Evolutionary conservation across 2,113 vertebrate genomes (phyloP), one percentile per base, ranked within the genome.

Genomic region (Triplophysa siluroides): DNA sequence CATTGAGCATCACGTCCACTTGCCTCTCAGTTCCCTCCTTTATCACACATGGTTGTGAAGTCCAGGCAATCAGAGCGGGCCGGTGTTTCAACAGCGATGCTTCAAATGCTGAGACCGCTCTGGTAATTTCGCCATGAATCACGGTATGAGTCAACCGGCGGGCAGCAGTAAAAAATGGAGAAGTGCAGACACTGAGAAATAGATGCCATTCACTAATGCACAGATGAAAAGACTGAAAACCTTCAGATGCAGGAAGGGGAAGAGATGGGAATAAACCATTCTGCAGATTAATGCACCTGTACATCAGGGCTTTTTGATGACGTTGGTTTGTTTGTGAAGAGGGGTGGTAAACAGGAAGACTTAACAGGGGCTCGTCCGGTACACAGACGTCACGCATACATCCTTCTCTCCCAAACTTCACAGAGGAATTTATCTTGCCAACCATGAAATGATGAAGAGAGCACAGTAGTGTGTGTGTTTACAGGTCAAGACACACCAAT

Each of bases 331-430:
- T 84, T n/a, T 78, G 66, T 3, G 33, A 71, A 60, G 54, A 33
- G 11, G 6, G 4, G 21, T 64, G 29, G 60, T 79, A 83, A 85
- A 86, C 85, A 86, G 83, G 83, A 86, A 84, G 68, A 60, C 18
- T 21, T 67, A 61, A 38, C 70, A 56, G 26, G 72, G 50, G 58
- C 58, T 82, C 29, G 52, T 81, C 62, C 26, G 50, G 62, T 64
- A 68, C 24, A 45, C 79, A 43, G 67, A 81, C 81, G 63, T 79
- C 79, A 77, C 56, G 16, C 19, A 64, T 58, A 54, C 72, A 80
- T 76, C 77, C 85, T 84, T 81, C 64, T 74, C 33, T 76, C 65
- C 72, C 52, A 80, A 11, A 63, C 61, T 72, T 58, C 18, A 69
- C 60, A 16, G 26, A 47, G 68, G 73, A 61, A 43, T 58, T 69